Evolutionary conservation across 2,888 invertebrate species (phyloP).

Genomic region (Urechis unicinctus): DNA sequence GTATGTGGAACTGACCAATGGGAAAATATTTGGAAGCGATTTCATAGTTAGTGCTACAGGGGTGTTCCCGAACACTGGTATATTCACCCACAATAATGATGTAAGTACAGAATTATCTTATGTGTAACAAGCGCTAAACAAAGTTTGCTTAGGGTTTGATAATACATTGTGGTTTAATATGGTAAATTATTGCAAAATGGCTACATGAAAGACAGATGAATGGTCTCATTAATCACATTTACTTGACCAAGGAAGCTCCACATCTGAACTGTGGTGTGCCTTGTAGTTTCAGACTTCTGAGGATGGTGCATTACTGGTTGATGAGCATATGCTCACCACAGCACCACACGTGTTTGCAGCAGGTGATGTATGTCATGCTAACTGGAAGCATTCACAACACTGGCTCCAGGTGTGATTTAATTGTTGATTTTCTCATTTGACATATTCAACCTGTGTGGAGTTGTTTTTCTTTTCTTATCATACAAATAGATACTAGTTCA

Average conservation of each 20-base stretch:
- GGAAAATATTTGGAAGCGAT: conserved; percentile 70
- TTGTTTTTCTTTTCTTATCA: no score
- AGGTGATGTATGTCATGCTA: conserved; percentile 85
- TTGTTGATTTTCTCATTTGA: not conserved
- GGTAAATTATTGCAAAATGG: no score
- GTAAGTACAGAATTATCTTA: not conserved
- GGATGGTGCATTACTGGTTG: conserved; percentile 80
- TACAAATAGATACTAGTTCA: no score
- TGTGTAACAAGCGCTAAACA: no score
- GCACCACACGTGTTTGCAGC: conserved; percentile 79
- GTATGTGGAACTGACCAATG: conserved; percentile 66
- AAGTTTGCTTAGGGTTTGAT: no score
- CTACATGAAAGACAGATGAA: no score
- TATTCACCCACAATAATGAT: conserved; percentile 25
- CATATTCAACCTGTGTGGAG: not conserved
- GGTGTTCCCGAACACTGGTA: conserved; percentile 59
- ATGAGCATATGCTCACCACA: conserved; percentile 79
- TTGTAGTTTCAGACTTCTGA: conserved; percentile 33
- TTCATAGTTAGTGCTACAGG: conserved; percentile 94
- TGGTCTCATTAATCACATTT: no score
- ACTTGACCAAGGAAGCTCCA: no score
- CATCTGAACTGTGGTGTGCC: no score
- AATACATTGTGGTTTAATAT: no score
- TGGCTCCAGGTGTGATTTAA: conserved; percentile 40
- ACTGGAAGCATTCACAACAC: conserved; percentile 59